Conservation (phyloP, 2,113 vertebrate species). For the Passer montanus region DNA sequence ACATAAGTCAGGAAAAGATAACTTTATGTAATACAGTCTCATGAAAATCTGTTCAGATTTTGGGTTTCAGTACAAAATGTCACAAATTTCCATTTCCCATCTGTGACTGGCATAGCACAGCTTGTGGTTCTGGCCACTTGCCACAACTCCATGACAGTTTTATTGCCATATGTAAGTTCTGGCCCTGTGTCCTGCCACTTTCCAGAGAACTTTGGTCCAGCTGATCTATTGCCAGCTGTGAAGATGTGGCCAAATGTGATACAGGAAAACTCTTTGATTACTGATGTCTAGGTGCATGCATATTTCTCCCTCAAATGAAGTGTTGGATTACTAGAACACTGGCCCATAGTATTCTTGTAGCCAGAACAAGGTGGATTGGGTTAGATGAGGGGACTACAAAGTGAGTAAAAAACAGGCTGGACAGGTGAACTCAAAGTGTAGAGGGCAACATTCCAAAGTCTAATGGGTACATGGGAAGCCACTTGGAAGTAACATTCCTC, state of each 20-base stretch:
- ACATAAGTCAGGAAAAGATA: neutral
- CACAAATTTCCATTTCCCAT: constrained; percentile 39
- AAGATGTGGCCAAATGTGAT: neutral
- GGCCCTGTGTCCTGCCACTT: neutral
- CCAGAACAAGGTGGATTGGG: neutral
- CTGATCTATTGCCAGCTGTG: constrained; percentile 14
- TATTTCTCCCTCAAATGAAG: neutral
- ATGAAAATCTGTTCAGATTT: constrained; percentile 26
- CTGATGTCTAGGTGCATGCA: neutral
- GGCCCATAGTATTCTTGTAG: neutral
- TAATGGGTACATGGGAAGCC: neutral
- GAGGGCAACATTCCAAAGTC: neutral
- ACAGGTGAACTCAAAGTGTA: neutral
- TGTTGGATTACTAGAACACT: neutral
- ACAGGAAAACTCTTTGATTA: neutral
- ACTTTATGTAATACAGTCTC: neutral
- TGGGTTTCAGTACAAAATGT: constrained; percentile 18
- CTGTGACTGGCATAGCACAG: constrained; percentile 28
- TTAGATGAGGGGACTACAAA: neutral
- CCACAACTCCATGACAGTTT: constrained; percentile 11
- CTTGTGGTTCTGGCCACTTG: constrained; percentile 30
- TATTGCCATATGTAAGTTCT: neutral
- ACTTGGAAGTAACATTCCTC: neutral
- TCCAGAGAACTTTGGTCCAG: neutral
- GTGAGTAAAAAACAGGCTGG: neutral